phyloP scores from a whole-genome alignment of 2,888 invertebrate species.

The Eupithecia centaureata region DNA sequence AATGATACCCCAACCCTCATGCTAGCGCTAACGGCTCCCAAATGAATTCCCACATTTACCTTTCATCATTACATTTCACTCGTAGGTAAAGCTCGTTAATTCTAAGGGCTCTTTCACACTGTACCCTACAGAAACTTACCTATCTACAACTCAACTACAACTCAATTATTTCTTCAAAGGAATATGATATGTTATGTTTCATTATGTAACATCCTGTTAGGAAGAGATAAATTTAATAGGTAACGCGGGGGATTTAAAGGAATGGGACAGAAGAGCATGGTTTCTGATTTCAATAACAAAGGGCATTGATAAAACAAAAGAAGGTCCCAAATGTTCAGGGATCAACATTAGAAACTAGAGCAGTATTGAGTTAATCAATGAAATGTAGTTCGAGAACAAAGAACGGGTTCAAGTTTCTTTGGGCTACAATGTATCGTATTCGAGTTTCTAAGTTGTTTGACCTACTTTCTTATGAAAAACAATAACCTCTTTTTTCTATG shows the following conservation, averaged over 20 bases:
- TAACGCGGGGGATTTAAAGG: no score
- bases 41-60: neutral
- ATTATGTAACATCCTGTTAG: no score
- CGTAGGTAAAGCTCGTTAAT: conserved; percentile 2
- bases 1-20: neutral
- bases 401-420: neutral
- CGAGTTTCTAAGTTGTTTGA: neutral
- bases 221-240: no score
- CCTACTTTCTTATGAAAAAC: neutral
- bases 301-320: neutral
- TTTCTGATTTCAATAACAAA: neutral
- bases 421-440: neutral
- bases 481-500: neutral
- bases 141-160: no score
- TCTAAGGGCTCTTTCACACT: neutral
- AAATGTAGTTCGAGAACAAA: neutral
- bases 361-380: neutral
- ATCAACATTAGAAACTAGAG: neutral
- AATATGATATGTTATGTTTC: neutral
- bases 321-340: neutral
- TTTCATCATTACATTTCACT: neutral
- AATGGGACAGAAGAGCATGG: neutral
- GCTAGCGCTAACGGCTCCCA: neutral
- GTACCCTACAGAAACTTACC: neutral
- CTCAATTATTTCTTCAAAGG: neutral